Evolutionary conservation across 2,888 invertebrate species (phyloP).

Genomic region (Mythimna vitellina): DNA sequence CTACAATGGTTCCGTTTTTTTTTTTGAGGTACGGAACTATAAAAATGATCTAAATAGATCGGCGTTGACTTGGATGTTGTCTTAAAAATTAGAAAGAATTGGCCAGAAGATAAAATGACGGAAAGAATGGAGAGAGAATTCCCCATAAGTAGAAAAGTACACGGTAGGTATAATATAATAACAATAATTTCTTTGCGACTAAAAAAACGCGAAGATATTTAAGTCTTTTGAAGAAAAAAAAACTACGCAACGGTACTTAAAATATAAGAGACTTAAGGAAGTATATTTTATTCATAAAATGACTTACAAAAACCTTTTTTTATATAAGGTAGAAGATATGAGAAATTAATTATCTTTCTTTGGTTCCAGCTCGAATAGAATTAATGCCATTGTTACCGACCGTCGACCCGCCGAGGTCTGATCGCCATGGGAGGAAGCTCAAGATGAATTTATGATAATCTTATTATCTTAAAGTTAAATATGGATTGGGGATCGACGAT

Average conservation of each 20-base stretch:
- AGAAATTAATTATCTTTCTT: constrained; percentile 68
- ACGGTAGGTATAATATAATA: no score
- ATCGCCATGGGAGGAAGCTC: constrained; percentile 48
- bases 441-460: constrained; percentile 66
- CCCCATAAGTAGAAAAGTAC: no score
- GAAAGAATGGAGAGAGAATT: no score
- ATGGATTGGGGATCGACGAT: constrained; percentile 61
- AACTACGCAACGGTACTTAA: not conserved
- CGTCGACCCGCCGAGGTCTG: constrained; percentile 47
- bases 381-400: constrained; percentile 65
- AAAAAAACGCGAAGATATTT: not conserved
- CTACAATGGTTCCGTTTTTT: no score
- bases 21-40: no score
- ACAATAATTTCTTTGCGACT: no score
- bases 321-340: constrained; percentile 54
- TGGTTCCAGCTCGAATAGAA: constrained; percentile 52
- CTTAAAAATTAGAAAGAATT: no score
- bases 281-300: constrained; percentile 54
- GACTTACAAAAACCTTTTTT: constrained; percentile 53
- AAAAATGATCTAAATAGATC: no score
- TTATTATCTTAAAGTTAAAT: constrained; percentile 66
- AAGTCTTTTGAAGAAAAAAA: constrained; percentile 2
- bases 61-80: no score
- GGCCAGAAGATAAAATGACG: no score
- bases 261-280: constrained; percentile 23